Conservation (phyloP, 2,888 invertebrate genomes). For the Dusona sp. region DNA sequence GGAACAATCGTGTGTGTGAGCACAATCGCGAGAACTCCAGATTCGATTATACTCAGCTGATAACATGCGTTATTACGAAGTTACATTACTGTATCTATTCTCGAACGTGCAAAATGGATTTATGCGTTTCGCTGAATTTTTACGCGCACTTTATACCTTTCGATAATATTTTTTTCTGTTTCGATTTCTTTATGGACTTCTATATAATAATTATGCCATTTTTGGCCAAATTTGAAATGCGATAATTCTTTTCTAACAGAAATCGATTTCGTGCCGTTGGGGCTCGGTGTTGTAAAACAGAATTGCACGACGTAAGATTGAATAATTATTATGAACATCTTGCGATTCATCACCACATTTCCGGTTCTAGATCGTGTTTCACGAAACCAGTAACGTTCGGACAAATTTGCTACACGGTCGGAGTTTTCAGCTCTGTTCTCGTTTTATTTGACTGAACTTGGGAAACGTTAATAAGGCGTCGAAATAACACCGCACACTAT, state of each 20-base stretch:
- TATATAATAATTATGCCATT: no score
- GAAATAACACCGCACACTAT: slow-evolving; percentile 43
- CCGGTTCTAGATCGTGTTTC: not conserved
- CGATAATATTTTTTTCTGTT: not conserved
- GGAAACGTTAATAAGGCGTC: slow-evolving; percentile 49
- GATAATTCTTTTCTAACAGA: no score
- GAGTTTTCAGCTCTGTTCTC: not conserved
- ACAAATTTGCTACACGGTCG: not conserved
- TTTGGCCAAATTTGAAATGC: no score
- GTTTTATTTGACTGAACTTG: not conserved
- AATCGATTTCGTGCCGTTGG: no score
- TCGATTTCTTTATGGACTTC: not conserved
- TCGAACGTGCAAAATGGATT: slow-evolving; percentile 15
- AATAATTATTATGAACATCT: not conserved
- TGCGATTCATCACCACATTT: not conserved
- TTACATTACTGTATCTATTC: slow-evolving; percentile 11
- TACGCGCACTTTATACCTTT: not conserved
- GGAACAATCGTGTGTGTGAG: not conserved
- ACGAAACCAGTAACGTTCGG: not conserved
- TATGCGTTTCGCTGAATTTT: not conserved
- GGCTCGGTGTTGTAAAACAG: no score
- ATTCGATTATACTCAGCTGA: slow-evolving; percentile 33
- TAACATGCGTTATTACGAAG: not conserved
- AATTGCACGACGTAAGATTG: no score
- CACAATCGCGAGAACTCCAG: slow-evolving; percentile 18